Conservation (phyloP, 2,113 vertebrate genomes). For the Naja naja region DNA sequence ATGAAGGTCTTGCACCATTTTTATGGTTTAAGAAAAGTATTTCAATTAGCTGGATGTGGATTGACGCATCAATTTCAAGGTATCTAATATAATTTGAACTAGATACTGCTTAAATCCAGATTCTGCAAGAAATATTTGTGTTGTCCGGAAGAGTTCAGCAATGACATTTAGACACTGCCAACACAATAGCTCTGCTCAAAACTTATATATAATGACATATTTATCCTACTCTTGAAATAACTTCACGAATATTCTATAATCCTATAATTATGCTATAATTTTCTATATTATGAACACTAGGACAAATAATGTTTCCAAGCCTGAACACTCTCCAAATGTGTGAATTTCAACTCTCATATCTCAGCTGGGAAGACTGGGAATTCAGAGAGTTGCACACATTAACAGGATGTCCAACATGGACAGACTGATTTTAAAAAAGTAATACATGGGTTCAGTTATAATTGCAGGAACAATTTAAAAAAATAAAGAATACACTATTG, state of each 20-base stretch:
- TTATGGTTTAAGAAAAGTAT: not conserved
- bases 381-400: not conserved
- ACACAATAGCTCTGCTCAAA: not conserved
- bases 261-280: not conserved
- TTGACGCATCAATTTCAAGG: not conserved
- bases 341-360: not conserved
- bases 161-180: not conserved
- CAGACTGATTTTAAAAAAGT: not conserved
- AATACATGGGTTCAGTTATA: not conserved
- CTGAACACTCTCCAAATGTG: not conserved
- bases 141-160: not conserved
- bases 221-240: not conserved
- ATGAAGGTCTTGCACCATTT: not conserved
- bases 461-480: not conserved
- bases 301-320: not conserved
- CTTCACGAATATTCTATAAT: not conserved
- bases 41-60: not conserved
- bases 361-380: not conserved
- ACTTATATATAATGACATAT: too few species aligned
- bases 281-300: not conserved
- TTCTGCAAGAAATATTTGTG: not conserved
- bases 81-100: not conserved
- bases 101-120: not conserved
- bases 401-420: not conserved
- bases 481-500: not conserved